Evolutionary conservation across 2,888 invertebrate genomes (phyloP), one percentile per base, ranked within the genome.

Genomic region (Scaptomyza caliginosa): DNA sequence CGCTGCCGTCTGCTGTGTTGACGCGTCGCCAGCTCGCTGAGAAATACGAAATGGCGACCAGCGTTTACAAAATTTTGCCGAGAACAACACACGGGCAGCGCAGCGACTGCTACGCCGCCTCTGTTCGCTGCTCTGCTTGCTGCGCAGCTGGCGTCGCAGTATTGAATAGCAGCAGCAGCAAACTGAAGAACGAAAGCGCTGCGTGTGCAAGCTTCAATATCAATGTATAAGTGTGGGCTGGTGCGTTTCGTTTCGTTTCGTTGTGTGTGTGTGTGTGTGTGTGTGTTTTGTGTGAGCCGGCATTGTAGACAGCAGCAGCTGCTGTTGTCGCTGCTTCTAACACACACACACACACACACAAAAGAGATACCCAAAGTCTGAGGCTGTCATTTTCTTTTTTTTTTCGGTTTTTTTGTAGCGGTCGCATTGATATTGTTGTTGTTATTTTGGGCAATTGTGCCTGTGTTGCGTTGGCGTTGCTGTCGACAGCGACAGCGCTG

Each of bases 21-120:
- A 75, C 89, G 89, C 86, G 78, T 89, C 68, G 90, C 88, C 77
- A 81, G 90, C 80, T 88, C 75, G 77, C 75, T 79, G 86, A 75
- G 88, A 83, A 89, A 88, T 89, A 88, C 79, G 76, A 72, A 67
- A 68, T 80, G 73, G 84, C 76, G 73, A 68, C 54, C 59, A 67
- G 67, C 38, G 77, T 67, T 60, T 67, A 50, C n/a, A 26, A 19
- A 78, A 52, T 80, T 80, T 80, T 56, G 74, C 67, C 72, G 80
- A 80, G 80, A 84, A 82, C 87, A 77, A 73, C 50, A 46, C 49
- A 54, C 52, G 42, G 51, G 55, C 72, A 72, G 72, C 76, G 64
- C 65, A 36, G 65, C 39, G 0, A 24, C n/a, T n/a, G n/a, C n/a
- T n/a, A n/a, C n/a, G n/a, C n/a, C n/a, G n/a, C n/a, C n/a, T n/a